Percentiles rank a stretch among this genome's conserved stretches.
phyloP scores from a whole-genome alignment of 2,113 vertebrate species.

The Pavo muticus region DNA sequence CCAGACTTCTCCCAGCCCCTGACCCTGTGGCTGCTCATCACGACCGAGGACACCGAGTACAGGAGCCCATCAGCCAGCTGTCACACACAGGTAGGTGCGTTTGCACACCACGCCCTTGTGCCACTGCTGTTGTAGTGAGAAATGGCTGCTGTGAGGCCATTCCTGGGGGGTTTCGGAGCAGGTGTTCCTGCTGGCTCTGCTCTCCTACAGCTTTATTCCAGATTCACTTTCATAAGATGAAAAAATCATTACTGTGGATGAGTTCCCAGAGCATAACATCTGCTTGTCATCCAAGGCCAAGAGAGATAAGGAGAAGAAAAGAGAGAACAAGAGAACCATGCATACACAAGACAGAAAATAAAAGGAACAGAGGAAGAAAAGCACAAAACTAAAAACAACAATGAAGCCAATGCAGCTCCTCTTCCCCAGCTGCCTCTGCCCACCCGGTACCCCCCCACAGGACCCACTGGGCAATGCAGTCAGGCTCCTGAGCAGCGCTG shows the following conservation, averaged over 20 bases:
- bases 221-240: neutral
- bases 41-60: neutral
- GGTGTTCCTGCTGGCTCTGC: rapidly evolving
- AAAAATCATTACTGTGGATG: neutral
- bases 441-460: neutral
- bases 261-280: neutral
- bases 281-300: neutral
- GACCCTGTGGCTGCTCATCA: neutral
- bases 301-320: neutral
- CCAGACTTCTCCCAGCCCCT: neutral
- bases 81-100: neutral
- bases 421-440: neutral
- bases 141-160: neutral
- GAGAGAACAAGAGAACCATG: neutral
- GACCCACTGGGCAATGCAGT: neutral
- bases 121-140: neutral
- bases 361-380: neutral
- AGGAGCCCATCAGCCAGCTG: neutral
- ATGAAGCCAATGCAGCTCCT: neutral
- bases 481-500: neutral
- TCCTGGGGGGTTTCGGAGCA: rapidly evolving
- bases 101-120: neutral
- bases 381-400: neutral
- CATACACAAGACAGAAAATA: neutral
- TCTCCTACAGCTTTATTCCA: neutral